phyloP scores from a whole-genome alignment of 2,888 invertebrate genomes.

The Emesis furor region DNA sequence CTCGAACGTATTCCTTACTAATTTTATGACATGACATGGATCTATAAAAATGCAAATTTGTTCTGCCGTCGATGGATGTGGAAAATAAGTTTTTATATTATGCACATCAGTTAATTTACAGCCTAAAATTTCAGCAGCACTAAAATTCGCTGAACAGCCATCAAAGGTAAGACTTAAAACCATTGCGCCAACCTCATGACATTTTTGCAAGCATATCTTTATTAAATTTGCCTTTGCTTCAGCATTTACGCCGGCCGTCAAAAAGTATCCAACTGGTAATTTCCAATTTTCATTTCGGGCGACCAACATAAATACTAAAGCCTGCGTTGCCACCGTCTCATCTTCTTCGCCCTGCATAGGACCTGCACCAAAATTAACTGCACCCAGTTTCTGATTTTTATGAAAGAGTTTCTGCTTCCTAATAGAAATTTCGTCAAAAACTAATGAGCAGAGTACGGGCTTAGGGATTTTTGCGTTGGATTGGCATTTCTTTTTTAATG shows the following conservation, averaged over 20 bases:
- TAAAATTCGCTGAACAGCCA: conserved; percentile 67
- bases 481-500: too few relatives aligned
- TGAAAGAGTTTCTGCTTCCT: conserved; percentile 25
- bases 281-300: conserved; percentile 77
- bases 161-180: conserved; percentile 73
- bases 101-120: conserved; percentile 58
- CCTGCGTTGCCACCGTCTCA: neutral
- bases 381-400: conserved; percentile 2
- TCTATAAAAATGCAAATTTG: conserved; percentile 71
- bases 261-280: conserved; percentile 79
- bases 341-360: conserved; percentile 4
- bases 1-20: conserved; percentile 69
- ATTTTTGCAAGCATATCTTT: conserved; percentile 68
- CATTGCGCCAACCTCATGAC: conserved; percentile 67
- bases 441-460: neutral
- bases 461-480: too few relatives aligned
- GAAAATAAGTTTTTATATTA: conserved; percentile 6
- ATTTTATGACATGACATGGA: conserved; percentile 69
- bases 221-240: conserved; percentile 73
- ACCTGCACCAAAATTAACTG: conserved; percentile 59
- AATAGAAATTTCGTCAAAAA: conserved; percentile 51
- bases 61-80: conserved; percentile 60
- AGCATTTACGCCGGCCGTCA: conserved; percentile 71
- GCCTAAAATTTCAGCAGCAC: conserved; percentile 66
- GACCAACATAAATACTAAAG: conserved; percentile 77